These are phyloP conservation scores for Helicoverpa assulta DNA, from an alignment of 2,888 invertebrate genomes.

Conservation along the genomic window DNA sequence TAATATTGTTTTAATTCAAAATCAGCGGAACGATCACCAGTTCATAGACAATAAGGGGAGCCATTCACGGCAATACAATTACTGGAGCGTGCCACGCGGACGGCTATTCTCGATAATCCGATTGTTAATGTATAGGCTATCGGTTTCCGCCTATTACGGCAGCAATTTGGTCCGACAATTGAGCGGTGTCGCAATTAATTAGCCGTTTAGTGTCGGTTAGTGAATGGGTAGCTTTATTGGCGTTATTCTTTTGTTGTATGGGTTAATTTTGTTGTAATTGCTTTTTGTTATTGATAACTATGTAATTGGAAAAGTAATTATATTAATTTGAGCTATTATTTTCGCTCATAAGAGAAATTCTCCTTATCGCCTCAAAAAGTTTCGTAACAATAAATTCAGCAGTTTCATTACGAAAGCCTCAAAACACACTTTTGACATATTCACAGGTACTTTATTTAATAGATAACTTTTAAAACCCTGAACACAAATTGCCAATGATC, in stretches of 20 bases:
- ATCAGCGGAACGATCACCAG: constrained; percentile 66
- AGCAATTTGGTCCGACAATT: constrained; percentile 81
- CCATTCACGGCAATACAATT: constrained; percentile 80
- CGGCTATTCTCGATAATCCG: constrained; percentile 83
- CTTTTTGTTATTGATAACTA: no score
- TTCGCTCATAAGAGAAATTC: no score
- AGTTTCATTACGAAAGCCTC: no score
- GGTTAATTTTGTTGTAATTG: constrained; percentile 57
- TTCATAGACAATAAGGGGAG: constrained; percentile 81
- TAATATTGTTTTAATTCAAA: constrained; percentile 70
- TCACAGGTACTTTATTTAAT: background rate
- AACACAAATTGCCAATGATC: constrained; percentile 57
- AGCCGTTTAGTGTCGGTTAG: constrained; percentile 76
- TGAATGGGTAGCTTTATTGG: constrained; percentile 59
- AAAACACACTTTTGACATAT: no score
- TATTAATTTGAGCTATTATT: no score
- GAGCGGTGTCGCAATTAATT: constrained; percentile 83
- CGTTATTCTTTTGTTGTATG: constrained; percentile 61
- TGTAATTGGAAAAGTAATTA: no score
- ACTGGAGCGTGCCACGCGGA: constrained; percentile 80
- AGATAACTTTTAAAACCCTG: constrained; percentile 14
- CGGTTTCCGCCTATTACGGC: constrained; percentile 75
- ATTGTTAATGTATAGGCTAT: constrained; percentile 81
- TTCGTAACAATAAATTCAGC: no score
- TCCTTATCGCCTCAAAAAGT: no score